Conservation (phyloP, 2,888 invertebrate species). For the Sinodicranocentrus sp. region DNA sequence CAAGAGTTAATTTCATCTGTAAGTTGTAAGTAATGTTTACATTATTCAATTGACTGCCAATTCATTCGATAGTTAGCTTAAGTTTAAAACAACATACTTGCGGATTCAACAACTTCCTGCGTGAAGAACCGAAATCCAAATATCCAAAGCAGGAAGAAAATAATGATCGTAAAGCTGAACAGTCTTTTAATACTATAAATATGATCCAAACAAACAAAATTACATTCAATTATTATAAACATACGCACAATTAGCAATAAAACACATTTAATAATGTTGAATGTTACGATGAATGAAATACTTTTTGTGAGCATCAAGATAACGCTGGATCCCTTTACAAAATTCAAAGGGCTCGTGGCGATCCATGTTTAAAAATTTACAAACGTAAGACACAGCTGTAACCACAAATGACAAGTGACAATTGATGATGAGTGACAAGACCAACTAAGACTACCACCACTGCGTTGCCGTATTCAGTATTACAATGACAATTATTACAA, state of each 20-base stretch:
- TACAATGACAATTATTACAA: too few species aligned
- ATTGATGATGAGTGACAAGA: not conserved
- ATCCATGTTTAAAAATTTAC: slow-evolving; percentile 18
- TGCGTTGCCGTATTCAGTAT: too few species aligned
- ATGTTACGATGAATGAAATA: slow-evolving; percentile 37
- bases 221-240: not conserved
- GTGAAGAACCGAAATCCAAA: slow-evolving; percentile 83
- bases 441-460: too few species aligned
- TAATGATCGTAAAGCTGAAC: slow-evolving; percentile 80
- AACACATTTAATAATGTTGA: not conserved
- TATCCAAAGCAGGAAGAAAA: slow-evolving; percentile 83
- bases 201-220: too few species aligned
- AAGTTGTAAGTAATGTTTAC: slow-evolving; percentile 52
- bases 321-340: slow-evolving; percentile 55
- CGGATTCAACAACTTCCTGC: slow-evolving; percentile 79
- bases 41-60: not conserved
- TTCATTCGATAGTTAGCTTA: not conserved
- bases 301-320: slow-evolving; percentile 66
- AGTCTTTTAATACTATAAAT: slow-evolving; percentile 78
- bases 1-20: slow-evolving; percentile 82
- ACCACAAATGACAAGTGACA: not conserved
- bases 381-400: too few species aligned
- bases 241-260: not conserved
- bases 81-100: slow-evolving; percentile 77
- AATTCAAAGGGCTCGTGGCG: slow-evolving; percentile 42